These are phyloP conservation scores for Platycercus adscitus DNA, from an alignment of 2,113 vertebrate species.

Conservation along the genomic window DNA sequence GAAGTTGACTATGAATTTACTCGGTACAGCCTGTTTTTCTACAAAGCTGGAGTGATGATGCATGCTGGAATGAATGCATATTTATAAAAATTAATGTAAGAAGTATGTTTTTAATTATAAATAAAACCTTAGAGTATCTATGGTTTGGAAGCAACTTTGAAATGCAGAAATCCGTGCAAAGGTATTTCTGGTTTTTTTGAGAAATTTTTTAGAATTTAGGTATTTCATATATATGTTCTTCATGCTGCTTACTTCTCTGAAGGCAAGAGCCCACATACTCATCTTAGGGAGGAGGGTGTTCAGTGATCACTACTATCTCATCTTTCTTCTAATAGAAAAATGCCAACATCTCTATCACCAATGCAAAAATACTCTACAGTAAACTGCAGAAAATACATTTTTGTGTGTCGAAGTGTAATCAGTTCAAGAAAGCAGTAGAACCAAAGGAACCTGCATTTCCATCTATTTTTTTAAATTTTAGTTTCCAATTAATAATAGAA, in stretches of 20 bases:
- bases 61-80: not conserved
- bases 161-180: not conserved
- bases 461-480: not conserved
- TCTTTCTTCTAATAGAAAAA: constrained; percentile 27
- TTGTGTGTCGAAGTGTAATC: not conserved
- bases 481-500: constrained; percentile 3
- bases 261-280: not conserved
- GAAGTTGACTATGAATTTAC: not conserved
- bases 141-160: not conserved
- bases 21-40: not conserved
- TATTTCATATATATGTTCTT: not conserved
- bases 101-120: not conserved
- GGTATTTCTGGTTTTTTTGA: not conserved
- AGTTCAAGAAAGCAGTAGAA: constrained; percentile 17
- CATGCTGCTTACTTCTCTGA: not conserved
- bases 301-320: not conserved
- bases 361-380: constrained; percentile 19
- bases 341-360: not conserved
- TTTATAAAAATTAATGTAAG: not conserved
- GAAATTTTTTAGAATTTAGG: not conserved
- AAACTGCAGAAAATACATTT: not conserved
- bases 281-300: not conserved
- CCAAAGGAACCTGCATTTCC: constrained; percentile 12
- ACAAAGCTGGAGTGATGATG: not conserved
- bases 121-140: not conserved